Evolutionary conservation across 2,888 invertebrate genomes (phyloP).

Genomic region (Hofmannophila pseudospretella): DNA sequence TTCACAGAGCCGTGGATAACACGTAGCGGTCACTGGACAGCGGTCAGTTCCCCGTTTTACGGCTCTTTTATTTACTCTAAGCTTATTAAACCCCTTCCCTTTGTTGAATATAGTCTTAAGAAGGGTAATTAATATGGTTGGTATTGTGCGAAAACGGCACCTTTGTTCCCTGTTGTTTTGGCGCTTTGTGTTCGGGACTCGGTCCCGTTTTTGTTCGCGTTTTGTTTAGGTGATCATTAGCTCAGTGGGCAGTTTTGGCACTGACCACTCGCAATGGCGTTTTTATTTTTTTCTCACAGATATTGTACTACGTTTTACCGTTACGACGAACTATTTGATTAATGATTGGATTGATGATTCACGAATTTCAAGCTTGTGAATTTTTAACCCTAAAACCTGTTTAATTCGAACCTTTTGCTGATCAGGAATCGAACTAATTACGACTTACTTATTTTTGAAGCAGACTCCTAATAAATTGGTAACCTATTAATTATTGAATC

Average conservation of each 20-base stretch:
- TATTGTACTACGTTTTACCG: slow-evolving; percentile 38
- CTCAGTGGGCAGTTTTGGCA: slow-evolving; percentile 61
- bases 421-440: no score
- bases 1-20: slow-evolving; percentile 29
- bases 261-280: slow-evolving; percentile 52
- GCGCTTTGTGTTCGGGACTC: slow-evolving; percentile 46
- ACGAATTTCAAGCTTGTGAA: neutral
- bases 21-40: slow-evolving; percentile 44
- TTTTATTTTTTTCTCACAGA: slow-evolving; percentile 62
- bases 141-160: slow-evolving; percentile 63
- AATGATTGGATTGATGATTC: slow-evolving; percentile 21
- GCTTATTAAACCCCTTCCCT: slow-evolving; percentile 71
- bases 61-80: slow-evolving; percentile 68
- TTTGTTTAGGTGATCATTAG: slow-evolving; percentile 69
- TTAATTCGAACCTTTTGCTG: neutral
- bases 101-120: slow-evolving; percentile 51
- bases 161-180: slow-evolving; percentile 60
- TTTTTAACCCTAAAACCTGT: neutral
- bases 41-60: slow-evolving; percentile 57
- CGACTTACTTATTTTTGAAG: no score
- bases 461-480: no score
- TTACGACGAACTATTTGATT: slow-evolving; percentile 37
- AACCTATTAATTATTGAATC: no score
- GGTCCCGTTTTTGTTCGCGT: slow-evolving; percentile 45
- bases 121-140: slow-evolving; percentile 71